Evolutionary conservation across 1,140 invertebrate species (phyloP).

Genomic region (Sycophaga agraensis): DNA sequence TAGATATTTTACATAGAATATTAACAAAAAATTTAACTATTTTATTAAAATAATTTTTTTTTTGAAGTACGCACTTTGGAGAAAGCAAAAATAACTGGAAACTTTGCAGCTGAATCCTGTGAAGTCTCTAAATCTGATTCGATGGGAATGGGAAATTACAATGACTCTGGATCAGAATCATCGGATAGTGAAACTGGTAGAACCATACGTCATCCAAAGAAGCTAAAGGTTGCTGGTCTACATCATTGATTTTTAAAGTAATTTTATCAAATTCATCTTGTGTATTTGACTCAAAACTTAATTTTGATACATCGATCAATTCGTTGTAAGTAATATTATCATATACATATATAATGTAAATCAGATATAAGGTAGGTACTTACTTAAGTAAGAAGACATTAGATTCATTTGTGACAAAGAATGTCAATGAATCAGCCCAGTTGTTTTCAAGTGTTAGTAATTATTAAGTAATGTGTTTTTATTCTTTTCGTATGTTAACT

Average conservation of each 20-base stretch:
- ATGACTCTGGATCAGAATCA: constrained; percentile 60
- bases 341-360: constrained; percentile 32
- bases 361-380: constrained; percentile 35
- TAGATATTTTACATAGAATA: too few relatives aligned
- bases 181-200: constrained; percentile 58
- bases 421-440: neutral
- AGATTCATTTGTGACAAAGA: constrained; percentile 13
- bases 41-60: constrained; percentile 26
- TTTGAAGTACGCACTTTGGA: constrained; percentile 69
- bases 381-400: constrained; percentile 34
- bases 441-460: constrained; percentile 11
- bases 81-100: constrained; percentile 69
- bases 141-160: constrained; percentile 48
- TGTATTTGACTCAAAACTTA: constrained; percentile 32
- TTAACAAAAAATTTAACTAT: too few relatives aligned
- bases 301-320: constrained; percentile 35
- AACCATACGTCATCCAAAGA: constrained; percentile 55
- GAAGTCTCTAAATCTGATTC: constrained; percentile 55
- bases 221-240: constrained; percentile 53
- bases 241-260: constrained; percentile 43
- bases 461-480: constrained; percentile 13
- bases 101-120: constrained; percentile 62
- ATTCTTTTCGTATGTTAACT: neutral
- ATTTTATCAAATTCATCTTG: constrained; percentile 16
- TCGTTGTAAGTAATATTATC: constrained; percentile 30